Evolutionary conservation across 1,140 invertebrate genomes (phyloP).

Genomic region (Macrostomum lignano): DNA sequence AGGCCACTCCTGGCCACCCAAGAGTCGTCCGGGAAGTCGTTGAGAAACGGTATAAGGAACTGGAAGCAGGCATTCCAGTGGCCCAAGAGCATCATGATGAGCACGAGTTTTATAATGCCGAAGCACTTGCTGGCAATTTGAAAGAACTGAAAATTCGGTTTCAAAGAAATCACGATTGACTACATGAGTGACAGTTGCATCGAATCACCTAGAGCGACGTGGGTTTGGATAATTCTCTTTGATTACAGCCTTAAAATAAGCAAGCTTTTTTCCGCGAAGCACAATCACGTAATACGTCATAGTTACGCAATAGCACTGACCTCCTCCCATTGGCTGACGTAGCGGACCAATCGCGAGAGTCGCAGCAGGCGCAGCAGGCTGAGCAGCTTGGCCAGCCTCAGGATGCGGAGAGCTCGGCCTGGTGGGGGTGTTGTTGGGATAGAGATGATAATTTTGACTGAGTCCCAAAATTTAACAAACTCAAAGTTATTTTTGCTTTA

Average conservation of each 20-base stretch:
- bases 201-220: no score
- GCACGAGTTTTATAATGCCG: conserved; percentile 95
- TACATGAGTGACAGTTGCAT: no score
- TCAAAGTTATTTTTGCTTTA: no score
- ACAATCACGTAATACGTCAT: no score
- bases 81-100: conserved; percentile 89
- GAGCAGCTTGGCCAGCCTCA: conserved; percentile 75
- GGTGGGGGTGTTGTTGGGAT: conserved; percentile 14
- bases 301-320: conserved; percentile 34
- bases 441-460: no score
- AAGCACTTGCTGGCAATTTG: conserved; percentile 96
- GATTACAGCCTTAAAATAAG: no score
- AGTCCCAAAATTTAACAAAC: no score
- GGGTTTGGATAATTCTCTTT: no score
- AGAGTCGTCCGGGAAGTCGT: conserved; percentile 84
- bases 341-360: conserved; percentile 72
- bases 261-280: no score
- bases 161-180: no score
- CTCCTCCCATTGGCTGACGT: conserved; percentile 97
- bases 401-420: conserved; percentile 68
- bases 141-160: conserved; percentile 79
- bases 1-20: conserved; percentile 39
- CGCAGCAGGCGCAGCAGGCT: conserved; percentile 70
- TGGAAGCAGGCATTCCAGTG: conserved; percentile 93
- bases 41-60: conserved; percentile 88